Conservation (phyloP, 2,888 invertebrate species). For the Phaonia tiefii region DNA sequence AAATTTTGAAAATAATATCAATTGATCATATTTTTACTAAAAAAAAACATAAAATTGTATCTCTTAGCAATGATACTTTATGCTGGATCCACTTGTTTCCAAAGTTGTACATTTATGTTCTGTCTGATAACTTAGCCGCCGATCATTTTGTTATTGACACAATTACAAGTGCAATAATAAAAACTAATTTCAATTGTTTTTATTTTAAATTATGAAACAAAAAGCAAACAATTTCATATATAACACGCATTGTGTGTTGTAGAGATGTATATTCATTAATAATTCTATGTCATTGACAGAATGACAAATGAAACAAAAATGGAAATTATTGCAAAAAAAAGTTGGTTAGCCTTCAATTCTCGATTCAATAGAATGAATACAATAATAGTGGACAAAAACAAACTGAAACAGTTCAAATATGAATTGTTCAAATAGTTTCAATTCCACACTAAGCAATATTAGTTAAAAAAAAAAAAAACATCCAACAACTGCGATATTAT, state of each 20-base stretch:
- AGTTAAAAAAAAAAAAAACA: background rate
- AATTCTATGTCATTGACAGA: conserved; percentile 13
- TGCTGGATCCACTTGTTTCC: no score
- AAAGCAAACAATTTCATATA: no score
- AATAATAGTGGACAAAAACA: background rate
- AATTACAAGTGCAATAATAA: conserved; percentile 33
- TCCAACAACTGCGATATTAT: background rate
- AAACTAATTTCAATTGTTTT: conserved; percentile 6
- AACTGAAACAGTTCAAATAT: background rate
- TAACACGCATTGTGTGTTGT: background rate
- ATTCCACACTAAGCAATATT: conserved; percentile 3
- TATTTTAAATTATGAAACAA: background rate
- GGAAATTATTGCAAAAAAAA: background rate
- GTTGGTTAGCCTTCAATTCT: background rate
- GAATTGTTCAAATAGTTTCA: conserved; percentile 8
- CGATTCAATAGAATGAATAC: background rate
- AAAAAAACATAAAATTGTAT: no score
- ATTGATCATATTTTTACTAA: no score
- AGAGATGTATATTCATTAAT: background rate
- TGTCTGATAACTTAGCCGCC: background rate
- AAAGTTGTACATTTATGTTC: no score
- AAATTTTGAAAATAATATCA: no score
- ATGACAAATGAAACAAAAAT: background rate
- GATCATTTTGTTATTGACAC: conserved; percentile 60
- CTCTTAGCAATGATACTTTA: no score